Base-by-base conservation (phyloP, 2,888 invertebrate species). In the Sycophila texana region DNA sequence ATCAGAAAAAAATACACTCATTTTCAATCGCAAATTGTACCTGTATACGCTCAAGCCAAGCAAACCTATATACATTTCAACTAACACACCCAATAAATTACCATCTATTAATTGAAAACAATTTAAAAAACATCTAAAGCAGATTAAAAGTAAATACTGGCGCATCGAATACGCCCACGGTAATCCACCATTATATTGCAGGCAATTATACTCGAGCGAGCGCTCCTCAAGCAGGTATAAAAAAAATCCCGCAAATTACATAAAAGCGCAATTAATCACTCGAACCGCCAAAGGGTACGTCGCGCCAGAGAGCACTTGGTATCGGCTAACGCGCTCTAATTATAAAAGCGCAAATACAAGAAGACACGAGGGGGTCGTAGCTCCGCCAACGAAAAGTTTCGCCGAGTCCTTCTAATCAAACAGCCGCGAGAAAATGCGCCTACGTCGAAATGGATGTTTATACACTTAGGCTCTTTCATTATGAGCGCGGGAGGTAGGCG, bases 381-480 rank as follows among this genome's bases (percentile, higher is more conserved):
- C 20, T 26, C 26, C 26, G 26, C 26, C 26, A 26, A 26, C 20
- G 55, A 55, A 77, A 70, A 68, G 30, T 74, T 73, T 73, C 68
- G 14, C 55, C 49, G 3, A 49, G 71, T 61, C 74, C 71, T 80
- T 74, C 70, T 70, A 74, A 74, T 63, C 76, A 74, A 77, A 80
- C 68, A 77, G 58, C 63, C 71, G 51, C 71, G 51, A 61, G 71
- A 73, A 65, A 70, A 80, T 58, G 58, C 26, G 63, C 58, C 61
- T 55, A 68, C 53, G 30, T 68, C 12, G 49, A 70, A 63, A 63
- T 57, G 55, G 47, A 61, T 79, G 72, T 75, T 76, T 67, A 63
- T 80, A 68, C 72, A 74, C 79, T 78, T 74, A 70, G 67, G 47
- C 63, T 81, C 74, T 75, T 74, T 84, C 81, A 81, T 84, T 84